Conservation (phyloP, 2,797 vertebrate species). For the Lates japonicus region DNA sequence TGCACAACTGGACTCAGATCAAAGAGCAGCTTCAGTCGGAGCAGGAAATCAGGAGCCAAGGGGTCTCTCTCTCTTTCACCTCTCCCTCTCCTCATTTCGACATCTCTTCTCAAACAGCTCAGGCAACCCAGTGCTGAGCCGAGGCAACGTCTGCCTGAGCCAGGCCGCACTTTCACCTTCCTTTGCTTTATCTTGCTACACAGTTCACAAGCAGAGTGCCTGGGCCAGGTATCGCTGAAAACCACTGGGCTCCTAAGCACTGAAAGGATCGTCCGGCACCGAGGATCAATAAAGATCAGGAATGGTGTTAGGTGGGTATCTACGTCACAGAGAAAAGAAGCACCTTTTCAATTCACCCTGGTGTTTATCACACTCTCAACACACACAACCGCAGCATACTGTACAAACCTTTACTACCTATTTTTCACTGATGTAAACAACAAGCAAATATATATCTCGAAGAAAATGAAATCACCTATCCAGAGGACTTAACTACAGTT, state of each 20-base stretch:
- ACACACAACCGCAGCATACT: constrained; percentile 60
- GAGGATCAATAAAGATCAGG: constrained; percentile 60
- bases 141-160: constrained; percentile 58
- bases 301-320: constrained; percentile 68
- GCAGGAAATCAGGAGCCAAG: constrained; percentile 83
- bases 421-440: constrained; percentile 92
- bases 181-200: constrained; percentile 62
- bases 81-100: constrained; percentile 59
- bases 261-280: constrained; percentile 35
- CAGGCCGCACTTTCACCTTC: constrained; percentile 69
- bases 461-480: constrained; percentile 62
- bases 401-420: constrained; percentile 70
- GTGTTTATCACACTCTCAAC: constrained; percentile 65
- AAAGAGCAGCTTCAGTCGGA: constrained; percentile 86
- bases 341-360: constrained; percentile 73
- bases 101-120: constrained; percentile 76
- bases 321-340: constrained; percentile 84
- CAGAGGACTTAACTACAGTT: constrained; percentile 68
- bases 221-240: constrained; percentile 43
- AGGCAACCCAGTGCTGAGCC: constrained; percentile 52
- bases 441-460: constrained; percentile 69
- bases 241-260: constrained; percentile 16
- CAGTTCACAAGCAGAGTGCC: constrained; percentile 56
- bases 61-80: constrained; percentile 60
- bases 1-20: constrained; percentile 84